Base-by-base conservation (phyloP, 2,797 vertebrate genomes). In the Gallinago nigripennis region DNA sequence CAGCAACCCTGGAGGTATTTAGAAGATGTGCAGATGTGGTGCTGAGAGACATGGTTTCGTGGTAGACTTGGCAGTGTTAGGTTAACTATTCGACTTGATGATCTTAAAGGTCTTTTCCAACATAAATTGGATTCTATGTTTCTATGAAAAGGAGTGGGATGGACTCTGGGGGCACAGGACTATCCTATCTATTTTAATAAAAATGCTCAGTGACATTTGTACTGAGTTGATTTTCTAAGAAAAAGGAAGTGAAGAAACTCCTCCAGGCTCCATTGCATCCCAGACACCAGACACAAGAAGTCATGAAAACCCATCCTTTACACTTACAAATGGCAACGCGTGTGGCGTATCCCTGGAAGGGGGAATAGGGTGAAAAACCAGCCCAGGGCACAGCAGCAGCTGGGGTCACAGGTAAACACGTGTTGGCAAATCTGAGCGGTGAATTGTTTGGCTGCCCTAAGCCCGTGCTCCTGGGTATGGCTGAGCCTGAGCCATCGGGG, bases 401-500 rank as follows among this genome's bases (percentile, higher is more conserved):
- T 51, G 77, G 53, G 46, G 46, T 12, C 41, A 4, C 13, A 28
- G 60, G 43, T 23, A 24, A 31, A 4, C 7, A 5, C 2, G 10
- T 16, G 15, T 11, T 6, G 37, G 20, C 10, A 28, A 30, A 65
- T 4, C 28, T 5, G 27, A 24, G 69, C 6, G 0, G 20, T 3
- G 39, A 31, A 17, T 58, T 11, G 1, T 45, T 20, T 13, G 51
- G 46, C 51, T 37, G 45, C 75, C 57, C 50, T 12, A 9, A 57
- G 56, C 39, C 51, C 2, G 0, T 2, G 3, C 6, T 8, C 10
- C 27, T 1, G 21, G 41, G 18, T 12, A 37, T 3, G 1, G 39
- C 76, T 2, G 0, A 46, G 24, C 57, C 56, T 0, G 0, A 30
- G 70, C 46, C 7, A 7, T 18, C 5, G 2, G 27, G 23, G 28